A percentile compares a stretch with the other conserved stretches of the same genome.
phyloP scores from a whole-genome alignment of 2,888 invertebrate genomes.

The Caenorhabditis imperialis region DNA sequence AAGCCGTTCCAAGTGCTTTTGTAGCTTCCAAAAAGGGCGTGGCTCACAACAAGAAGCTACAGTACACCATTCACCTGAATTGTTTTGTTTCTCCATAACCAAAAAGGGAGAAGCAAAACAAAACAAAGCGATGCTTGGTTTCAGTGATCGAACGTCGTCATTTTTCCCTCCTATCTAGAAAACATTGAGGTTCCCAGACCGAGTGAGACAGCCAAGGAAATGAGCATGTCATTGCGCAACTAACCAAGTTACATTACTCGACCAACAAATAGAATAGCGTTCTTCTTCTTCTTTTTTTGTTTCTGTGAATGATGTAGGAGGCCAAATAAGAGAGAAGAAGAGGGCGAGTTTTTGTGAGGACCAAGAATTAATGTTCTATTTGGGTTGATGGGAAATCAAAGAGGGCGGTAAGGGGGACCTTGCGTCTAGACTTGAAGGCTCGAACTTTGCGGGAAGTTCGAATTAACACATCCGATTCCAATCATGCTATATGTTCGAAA shows the following conservation, averaged over 20 bases:
- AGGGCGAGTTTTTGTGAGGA: slow-evolving; percentile 1
- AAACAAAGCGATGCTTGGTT: not conserved
- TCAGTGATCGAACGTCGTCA: slow-evolving; percentile 7
- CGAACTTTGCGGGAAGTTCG: too few species aligned
- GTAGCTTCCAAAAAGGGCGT: too few species aligned
- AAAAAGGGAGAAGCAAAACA: too few species aligned
- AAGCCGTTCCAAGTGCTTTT: too few species aligned
- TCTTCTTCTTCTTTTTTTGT: slow-evolving; percentile 6
- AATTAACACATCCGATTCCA: too few species aligned
- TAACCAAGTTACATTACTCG: slow-evolving; percentile 20
- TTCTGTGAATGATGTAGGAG: not conserved
- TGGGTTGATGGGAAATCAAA: too few species aligned
- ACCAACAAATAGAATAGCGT: slow-evolving; percentile 6
- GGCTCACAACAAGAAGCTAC: too few species aligned
- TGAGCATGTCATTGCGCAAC: slow-evolving; percentile 28
- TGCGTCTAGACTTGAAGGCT: too few species aligned
- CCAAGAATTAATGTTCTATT: slow-evolving; percentile 6
- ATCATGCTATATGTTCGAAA: too few species aligned
- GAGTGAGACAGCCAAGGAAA: slow-evolving; percentile 16
- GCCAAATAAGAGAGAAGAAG: slow-evolving; percentile 2
- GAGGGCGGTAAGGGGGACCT: not conserved
- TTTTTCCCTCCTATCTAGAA: not conserved
- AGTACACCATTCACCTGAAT: too few species aligned
- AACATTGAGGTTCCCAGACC: slow-evolving; percentile 4
- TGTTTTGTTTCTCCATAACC: too few species aligned